phyloP scores from a whole-genome alignment of 2,888 invertebrate species.

The Hypena proboscidalis region DNA sequence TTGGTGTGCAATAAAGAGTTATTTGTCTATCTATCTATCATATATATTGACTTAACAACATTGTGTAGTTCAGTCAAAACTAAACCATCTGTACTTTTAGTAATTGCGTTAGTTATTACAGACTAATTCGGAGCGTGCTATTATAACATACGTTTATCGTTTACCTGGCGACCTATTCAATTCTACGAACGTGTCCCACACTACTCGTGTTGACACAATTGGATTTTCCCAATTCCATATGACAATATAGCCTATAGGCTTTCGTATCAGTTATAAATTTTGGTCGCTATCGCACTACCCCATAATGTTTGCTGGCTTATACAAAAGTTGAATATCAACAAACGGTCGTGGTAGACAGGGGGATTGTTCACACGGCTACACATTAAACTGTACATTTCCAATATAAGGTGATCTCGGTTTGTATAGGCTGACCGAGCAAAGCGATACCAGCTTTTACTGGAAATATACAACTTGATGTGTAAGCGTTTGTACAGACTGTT shows the following conservation, averaged over 20 bases:
- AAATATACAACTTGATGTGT: no score
- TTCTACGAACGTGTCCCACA: constrained; percentile 59
- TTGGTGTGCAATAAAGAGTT: no score
- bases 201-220: constrained; percentile 62
- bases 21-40: no score
- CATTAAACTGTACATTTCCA: no score
- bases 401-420: no score
- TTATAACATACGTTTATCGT: constrained; percentile 68
- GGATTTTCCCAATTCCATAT: constrained; percentile 70
- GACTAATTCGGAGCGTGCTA: constrained; percentile 57
- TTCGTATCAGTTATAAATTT: constrained; percentile 62
- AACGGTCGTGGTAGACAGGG: constrained; percentile 25
- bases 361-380: no score
- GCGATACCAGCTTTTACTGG: no score
- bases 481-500: constrained; percentile 29
- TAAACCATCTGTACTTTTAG: no score
- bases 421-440: no score
- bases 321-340: constrained; percentile 43
- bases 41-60: no score
- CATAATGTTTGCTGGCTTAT: constrained; percentile 47
- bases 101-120: no score
- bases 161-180: constrained; percentile 69
- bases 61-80: no score
- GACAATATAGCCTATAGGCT: constrained; percentile 59
- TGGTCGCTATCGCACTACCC: constrained; percentile 47